Percentiles rank a stretch among this genome's conserved stretches.
Evolutionary conservation across 2,797 vertebrate genomes (phyloP).

Genomic region (Acropternis orthonyx): DNA sequence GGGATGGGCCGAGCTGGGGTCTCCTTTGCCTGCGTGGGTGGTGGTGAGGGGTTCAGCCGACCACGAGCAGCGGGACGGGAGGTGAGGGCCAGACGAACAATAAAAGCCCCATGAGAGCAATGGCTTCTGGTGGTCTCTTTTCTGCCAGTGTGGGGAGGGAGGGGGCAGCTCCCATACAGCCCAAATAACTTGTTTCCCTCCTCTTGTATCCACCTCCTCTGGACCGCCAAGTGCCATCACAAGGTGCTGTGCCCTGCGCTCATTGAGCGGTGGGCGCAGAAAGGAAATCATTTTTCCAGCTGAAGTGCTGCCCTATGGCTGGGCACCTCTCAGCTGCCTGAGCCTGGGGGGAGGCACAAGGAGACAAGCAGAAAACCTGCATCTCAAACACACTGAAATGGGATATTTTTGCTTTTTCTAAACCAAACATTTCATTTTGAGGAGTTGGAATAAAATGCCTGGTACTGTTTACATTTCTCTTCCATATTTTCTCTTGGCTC

Average conservation of each 20-base stretch:
- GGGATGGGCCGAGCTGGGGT: background rate
- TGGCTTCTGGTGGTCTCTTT: conserved; percentile 13
- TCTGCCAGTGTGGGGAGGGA: background rate
- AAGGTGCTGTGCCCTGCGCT: background rate
- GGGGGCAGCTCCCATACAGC: background rate
- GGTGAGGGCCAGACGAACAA: background rate
- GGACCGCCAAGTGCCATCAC: accelerated
- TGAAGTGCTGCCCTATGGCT: background rate
- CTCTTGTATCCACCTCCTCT: background rate
- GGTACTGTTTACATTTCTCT: conserved; percentile 19
- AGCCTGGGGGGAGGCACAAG: background rate
- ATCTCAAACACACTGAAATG: background rate
- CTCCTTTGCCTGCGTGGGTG: accelerated
- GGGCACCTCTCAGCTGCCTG: background rate
- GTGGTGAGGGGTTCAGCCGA: background rate
- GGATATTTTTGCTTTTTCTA: background rate
- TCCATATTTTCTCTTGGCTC: background rate
- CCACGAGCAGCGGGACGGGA: accelerated
- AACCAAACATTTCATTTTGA: background rate
- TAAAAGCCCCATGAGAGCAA: conserved; percentile 47
- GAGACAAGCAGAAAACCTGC: background rate
- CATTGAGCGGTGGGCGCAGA: accelerated
- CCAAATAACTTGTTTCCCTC: background rate
- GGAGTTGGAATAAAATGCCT: background rate
- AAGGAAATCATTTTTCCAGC: background rate